These are phyloP conservation scores for Nanorana parkeri DNA, from an alignment of 2,113 vertebrate genomes.

Conservation along the genomic window DNA sequence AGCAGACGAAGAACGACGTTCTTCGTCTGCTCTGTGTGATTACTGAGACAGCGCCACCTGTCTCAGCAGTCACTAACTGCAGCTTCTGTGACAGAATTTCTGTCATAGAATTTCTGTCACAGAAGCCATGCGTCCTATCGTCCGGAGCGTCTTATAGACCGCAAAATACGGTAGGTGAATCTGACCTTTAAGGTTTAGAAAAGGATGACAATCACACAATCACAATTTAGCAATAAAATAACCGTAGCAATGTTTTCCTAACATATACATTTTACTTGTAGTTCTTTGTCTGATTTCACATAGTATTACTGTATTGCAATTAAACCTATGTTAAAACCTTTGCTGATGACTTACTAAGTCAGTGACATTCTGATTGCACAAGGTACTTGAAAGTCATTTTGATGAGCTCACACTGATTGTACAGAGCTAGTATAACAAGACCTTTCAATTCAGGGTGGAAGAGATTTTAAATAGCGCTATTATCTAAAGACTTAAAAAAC, in stretches of 20 bases:
- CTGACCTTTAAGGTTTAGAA: neutral
- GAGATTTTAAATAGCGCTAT: slow-evolving; percentile 20
- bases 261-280: neutral
- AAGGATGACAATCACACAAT: too few relatives aligned
- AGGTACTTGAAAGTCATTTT: slow-evolving; percentile 9
- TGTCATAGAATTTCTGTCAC: too few relatives aligned
- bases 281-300: neutral
- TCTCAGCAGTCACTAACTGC: too few relatives aligned
- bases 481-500: slow-evolving; percentile 26
- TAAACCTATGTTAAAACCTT: slow-evolving; percentile 4
- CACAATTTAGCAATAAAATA: too few relatives aligned
- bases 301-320: neutral
- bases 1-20: too few relatives aligned
- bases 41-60: too few relatives aligned
- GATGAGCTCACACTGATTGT: slow-evolving; percentile 34
- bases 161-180: too few relatives aligned
- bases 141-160: too few relatives aligned
- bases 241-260: too few relatives aligned
- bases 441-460: slow-evolving; percentile 15
- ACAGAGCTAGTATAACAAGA: neutral
- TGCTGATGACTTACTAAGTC: slow-evolving; percentile 1
- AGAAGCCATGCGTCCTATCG: too few relatives aligned
- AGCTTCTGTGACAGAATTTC: too few relatives aligned
- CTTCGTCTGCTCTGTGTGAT: too few relatives aligned
- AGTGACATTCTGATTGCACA: slow-evolving; percentile 19